phyloP scores from a whole-genome alignment of 2,888 invertebrate species.

The Drosophila atroscutellata region DNA sequence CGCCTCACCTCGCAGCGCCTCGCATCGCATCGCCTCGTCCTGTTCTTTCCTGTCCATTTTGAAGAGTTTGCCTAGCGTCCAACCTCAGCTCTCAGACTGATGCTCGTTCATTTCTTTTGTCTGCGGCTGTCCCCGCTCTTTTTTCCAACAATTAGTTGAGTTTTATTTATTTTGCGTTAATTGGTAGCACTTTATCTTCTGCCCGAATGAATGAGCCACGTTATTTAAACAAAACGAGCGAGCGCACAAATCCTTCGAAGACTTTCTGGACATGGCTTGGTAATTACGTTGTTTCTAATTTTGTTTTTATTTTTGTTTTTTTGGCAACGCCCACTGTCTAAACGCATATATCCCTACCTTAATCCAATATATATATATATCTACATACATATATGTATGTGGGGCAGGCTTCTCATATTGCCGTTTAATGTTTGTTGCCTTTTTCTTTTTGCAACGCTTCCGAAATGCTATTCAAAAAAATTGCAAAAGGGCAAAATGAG shows the following conservation, averaged over 20 bases:
- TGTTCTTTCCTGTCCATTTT: slow-evolving; percentile 45
- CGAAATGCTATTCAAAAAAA: slow-evolving; percentile 72
- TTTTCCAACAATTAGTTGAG: slow-evolving; percentile 81
- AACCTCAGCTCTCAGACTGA: slow-evolving; percentile 51
- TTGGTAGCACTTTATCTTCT: slow-evolving; percentile 82
- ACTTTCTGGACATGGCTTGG: slow-evolving; percentile 55
- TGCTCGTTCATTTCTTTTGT: slow-evolving; percentile 66
- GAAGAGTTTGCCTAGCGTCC: slow-evolving; percentile 53
- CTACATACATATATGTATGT: slow-evolving; percentile 2
- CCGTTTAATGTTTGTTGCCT: slow-evolving; percentile 70
- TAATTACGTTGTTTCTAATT: slow-evolving; percentile 56
- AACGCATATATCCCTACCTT: slow-evolving; percentile 55
- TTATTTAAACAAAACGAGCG: slow-evolving; percentile 69
- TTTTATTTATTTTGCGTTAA: slow-evolving; percentile 83
- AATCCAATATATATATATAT: slow-evolving; percentile 57
- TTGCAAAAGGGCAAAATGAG: slow-evolving; percentile 66
- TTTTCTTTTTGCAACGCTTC: slow-evolving; percentile 74
- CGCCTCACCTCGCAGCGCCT: slow-evolving; percentile 7
- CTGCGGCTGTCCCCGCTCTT: slow-evolving; percentile 27
- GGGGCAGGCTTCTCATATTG: slow-evolving; percentile 69
- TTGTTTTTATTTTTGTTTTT: slow-evolving; percentile 22
- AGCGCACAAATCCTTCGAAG: slow-evolving; percentile 48
- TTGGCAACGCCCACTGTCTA: slow-evolving; percentile 45
- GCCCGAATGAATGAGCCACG: slow-evolving; percentile 75
- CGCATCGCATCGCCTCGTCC: slow-evolving; percentile 32